phyloP scores from a whole-genome alignment of 2,888 invertebrate species.

The Cheilosia pagana region DNA sequence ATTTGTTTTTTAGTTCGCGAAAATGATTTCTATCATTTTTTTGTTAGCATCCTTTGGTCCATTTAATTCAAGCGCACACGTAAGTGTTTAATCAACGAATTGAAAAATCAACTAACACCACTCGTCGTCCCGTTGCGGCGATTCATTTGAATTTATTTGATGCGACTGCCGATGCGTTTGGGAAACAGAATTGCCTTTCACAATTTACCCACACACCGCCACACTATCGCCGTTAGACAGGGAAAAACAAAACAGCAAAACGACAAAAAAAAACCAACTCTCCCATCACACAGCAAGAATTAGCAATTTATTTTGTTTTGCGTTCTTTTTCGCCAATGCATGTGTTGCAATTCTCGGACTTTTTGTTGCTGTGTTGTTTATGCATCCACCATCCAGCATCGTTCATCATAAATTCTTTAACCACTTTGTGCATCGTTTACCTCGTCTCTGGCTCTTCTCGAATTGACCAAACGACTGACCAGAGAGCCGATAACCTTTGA shows the following conservation, averaged over 20 bases:
- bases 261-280: not conserved
- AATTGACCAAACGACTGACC: conserved; percentile 44
- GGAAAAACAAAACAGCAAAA: not conserved
- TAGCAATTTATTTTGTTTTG: conserved; percentile 56
- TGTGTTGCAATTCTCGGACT: conserved; percentile 21
- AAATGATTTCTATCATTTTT: conserved; percentile 9
- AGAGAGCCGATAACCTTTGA: conserved; percentile 73
- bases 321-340: conserved; percentile 2
- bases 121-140: not conserved
- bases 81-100: conserved; percentile 72
- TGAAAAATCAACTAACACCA: conserved; percentile 62
- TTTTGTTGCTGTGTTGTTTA: conserved; percentile 18
- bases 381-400: conserved; percentile 25
- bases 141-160: conserved; percentile 73
- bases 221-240: conserved; percentile 17
- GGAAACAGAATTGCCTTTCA: conserved; percentile 29
- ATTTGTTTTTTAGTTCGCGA: conserved; percentile 22
- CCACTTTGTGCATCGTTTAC: conserved; percentile 17
- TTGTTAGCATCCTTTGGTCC: conserved; percentile 36
- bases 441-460: conserved; percentile 3
- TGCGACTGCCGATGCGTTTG: conserved; percentile 53
- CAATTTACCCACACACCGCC: not conserved
- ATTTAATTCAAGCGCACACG: conserved; percentile 40
- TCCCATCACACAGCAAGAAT: conserved; percentile 36
- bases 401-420: conserved; percentile 66